Base-by-base conservation (phyloP, 37 sponge, comb jelly and placozoan species). In the Bolinopsis microptera region DNA sequence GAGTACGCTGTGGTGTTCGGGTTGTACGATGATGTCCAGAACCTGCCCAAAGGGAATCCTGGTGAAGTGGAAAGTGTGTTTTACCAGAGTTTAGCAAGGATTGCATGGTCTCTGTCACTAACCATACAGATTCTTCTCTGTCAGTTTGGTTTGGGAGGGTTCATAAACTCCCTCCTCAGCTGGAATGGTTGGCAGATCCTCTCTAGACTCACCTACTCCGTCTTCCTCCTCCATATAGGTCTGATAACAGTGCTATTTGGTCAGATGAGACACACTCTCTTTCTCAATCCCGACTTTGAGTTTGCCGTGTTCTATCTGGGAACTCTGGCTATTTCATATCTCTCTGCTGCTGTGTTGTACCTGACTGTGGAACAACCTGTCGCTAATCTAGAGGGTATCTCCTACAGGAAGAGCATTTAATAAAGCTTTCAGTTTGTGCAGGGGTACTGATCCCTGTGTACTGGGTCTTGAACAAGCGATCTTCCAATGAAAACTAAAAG, bases 321-420 rank as follows among this genome's bases (percentile, higher is more conserved):
- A 24, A 35, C 35, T 23, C 36, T 80, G 35, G 22, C 23, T 13
- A 80, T 80, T 35, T 36, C 38, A 2, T 80, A 80, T 35, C 36
- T 80, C 1, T 21, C 38, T 8, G 83, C 38, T 36, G 36, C 83
- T 36, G 83, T 80, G 18, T 38, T 80, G 23, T 80, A 32, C 38
- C 5, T 80, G 5, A 36, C 38, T 23, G 38, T 80, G n/a, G n/a
- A n/a, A n/a, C n/a, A n/a, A n/a, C n/a, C n/a, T n/a, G n/a, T n/a
- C n/a, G n/a, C n/a, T n/a, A 21, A 27, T 5, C 38, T 80, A 8
- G 83, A 80, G 36, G 3, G 28, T 3, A 13, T 80, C 8, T 22
- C 21, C 35, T 80, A 80, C 83, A 70, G 74, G 27, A 70, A 70
- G n/a, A n/a, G n/a, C n/a, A n/a, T n/a, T n/a, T n/a, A n/a, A n/a